These are phyloP conservation scores for Onthophagus taurus DNA, from an alignment of 1,140 invertebrate genomes.

Conservation along the genomic window DNA sequence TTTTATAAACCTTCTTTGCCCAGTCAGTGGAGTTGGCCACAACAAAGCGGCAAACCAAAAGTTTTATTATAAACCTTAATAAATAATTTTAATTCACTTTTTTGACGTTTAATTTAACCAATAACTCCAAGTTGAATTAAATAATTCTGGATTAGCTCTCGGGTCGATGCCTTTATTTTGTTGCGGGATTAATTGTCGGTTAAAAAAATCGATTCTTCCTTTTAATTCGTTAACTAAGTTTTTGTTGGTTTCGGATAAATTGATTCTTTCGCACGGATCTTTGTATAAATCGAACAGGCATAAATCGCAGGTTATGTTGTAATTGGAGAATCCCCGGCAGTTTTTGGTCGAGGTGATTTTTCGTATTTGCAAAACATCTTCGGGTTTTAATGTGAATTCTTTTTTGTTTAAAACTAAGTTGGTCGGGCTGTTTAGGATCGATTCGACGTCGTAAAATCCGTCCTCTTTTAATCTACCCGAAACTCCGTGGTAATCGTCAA, in stretches of 20 bases:
- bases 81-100: too few species aligned
- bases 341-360: background rate
- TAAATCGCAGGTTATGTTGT: background rate
- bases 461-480: slow-evolving; percentile 44
- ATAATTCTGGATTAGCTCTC: slow-evolving; percentile 33
- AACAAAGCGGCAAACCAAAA: too few species aligned
- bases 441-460: slow-evolving; percentile 42
- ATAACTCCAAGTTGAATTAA: slow-evolving; percentile 38
- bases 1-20: background rate
- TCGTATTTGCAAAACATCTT: slow-evolving; percentile 6
- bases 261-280: slow-evolving; percentile 78
- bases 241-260: slow-evolving; percentile 49
- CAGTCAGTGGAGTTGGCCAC: background rate
- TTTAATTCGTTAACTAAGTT: slow-evolving; percentile 29
- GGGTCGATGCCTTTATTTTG: slow-evolving; percentile 29
- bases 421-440: slow-evolving; percentile 39
- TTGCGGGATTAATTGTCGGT: slow-evolving; percentile 28
- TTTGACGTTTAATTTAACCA: too few species aligned
- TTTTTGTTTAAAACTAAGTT: slow-evolving; percentile 37
- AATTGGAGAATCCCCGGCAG: background rate
- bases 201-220: slow-evolving; percentile 29
- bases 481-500: slow-evolving; percentile 74
- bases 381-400: background rate
- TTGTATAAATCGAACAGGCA: slow-evolving; percentile 70
- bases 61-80: too few species aligned